Conservation (phyloP, 2,113 vertebrate species). For the Elgaria multicarinata region DNA sequence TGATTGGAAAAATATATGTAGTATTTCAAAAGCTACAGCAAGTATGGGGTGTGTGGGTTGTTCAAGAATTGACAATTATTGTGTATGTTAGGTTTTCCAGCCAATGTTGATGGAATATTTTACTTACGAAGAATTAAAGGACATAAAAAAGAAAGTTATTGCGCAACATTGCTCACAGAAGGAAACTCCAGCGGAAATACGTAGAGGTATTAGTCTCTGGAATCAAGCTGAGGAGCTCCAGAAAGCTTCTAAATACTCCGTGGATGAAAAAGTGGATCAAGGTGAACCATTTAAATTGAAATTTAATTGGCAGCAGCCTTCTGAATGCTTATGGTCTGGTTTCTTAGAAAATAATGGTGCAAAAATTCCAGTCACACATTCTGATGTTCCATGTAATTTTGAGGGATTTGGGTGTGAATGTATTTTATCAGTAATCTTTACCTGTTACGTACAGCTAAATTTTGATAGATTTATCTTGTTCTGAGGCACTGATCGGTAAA, state of each 20-base stretch:
- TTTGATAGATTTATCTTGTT: not conserved
- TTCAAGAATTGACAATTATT: not conserved
- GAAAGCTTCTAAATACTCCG: slow-evolving; percentile 92
- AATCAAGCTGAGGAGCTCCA: slow-evolving; percentile 93
- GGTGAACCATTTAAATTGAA: slow-evolving; percentile 78
- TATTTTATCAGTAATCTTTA: not conserved
- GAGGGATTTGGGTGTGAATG: not conserved
- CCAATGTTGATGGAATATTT: slow-evolving; percentile 99
- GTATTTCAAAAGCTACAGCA: not conserved
- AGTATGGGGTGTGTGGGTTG: not conserved
- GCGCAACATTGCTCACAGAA: slow-evolving; percentile 92
- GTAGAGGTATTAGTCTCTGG: slow-evolving; percentile 89
- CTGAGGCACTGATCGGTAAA: not conserved
- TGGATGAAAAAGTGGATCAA: slow-evolving; percentile 91
- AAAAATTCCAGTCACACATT: not conserved
- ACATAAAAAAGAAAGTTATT: slow-evolving; percentile 98
- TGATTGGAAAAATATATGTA: not conserved
- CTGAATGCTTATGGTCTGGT: not conserved
- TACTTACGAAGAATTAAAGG: slow-evolving; percentile 96
- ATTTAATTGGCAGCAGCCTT: not conserved
- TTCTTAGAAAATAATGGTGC: not conserved
- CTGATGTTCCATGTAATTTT: not conserved
- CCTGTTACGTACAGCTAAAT: not conserved
- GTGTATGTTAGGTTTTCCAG: slow-evolving; percentile 90
- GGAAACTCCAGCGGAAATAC: slow-evolving; percentile 83